A percentile compares a stretch with the other conserved stretches of the same genome.
phyloP scores from a whole-genome alignment of 2,888 invertebrate genomes.

The Mamestra brassicae region DNA sequence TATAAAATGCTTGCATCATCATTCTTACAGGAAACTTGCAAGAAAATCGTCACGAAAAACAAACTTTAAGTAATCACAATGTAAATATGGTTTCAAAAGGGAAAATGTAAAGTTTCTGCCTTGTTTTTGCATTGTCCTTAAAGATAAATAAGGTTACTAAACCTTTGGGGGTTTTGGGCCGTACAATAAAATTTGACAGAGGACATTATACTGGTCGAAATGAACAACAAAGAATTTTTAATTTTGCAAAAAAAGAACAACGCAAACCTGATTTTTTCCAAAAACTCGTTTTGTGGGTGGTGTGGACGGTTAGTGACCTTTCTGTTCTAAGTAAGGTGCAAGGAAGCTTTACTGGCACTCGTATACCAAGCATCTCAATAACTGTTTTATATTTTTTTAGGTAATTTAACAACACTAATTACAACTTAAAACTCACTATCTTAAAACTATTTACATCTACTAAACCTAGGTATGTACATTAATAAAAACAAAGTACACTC shows the following conservation, averaged over 20 bases:
- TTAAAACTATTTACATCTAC: too few species aligned
- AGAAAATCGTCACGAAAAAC: not conserved
- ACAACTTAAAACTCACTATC: too few species aligned
- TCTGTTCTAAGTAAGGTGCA: not conserved
- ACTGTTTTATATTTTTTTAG: too few species aligned
- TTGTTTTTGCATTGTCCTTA: not conserved
- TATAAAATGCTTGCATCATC: conserved; percentile 7
- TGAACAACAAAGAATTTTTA: not conserved
- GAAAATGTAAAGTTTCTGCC: not conserved
- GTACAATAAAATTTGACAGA: conserved; percentile 2
- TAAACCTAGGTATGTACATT: too few species aligned
- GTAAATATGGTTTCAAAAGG: not conserved
- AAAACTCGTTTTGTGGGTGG: not conserved
- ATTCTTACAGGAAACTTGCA: conserved; percentile 4
- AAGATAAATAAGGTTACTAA: not conserved
- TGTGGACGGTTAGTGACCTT: not conserved
- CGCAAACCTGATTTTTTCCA: not conserved
- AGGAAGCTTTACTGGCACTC: not conserved
- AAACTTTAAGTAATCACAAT: not conserved
- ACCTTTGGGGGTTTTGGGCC: not conserved
- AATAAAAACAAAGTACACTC: too few species aligned
- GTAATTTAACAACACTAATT: too few species aligned
- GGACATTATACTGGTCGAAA: not conserved
- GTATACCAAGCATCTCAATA: not conserved
- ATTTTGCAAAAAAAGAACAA: not conserved